These are phyloP conservation scores for Pyrochroa serraticornis DNA, from an alignment of 2,888 invertebrate genomes.

Conservation along the genomic window DNA sequence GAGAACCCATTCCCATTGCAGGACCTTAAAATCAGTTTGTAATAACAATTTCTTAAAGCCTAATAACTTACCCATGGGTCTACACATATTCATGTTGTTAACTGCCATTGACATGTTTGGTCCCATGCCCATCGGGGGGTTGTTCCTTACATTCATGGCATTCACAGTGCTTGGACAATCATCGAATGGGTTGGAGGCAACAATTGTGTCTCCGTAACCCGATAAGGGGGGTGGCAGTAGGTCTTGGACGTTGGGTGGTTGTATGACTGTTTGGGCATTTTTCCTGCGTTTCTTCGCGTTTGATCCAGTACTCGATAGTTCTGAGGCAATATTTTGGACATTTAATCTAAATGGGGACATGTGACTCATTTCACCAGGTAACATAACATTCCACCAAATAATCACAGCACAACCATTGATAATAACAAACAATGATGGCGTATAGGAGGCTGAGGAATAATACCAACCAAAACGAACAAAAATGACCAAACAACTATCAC, in stretches of 20 bases:
- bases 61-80: conserved; percentile 64
- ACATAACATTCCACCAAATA: conserved; percentile 4
- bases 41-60: neutral
- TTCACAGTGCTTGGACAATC: conserved; percentile 72
- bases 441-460: neutral
- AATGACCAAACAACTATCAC: no score
- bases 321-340: conserved; percentile 54
- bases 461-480: no score
- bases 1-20: conserved; percentile 52
- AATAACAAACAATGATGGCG: conserved; percentile 9
- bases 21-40: conserved; percentile 28
- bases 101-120: conserved; percentile 65
- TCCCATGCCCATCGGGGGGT: conserved; percentile 53
- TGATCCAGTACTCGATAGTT: conserved; percentile 75
- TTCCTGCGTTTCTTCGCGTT: conserved; percentile 90
- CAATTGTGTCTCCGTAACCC: conserved; percentile 91
- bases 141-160: conserved; percentile 51
- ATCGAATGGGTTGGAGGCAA: conserved; percentile 94
- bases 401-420: conserved; percentile 1
- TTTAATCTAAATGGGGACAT: conserved; percentile 56
- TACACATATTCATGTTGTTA: conserved; percentile 62
- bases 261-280: conserved; percentile 69
- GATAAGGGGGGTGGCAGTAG: conserved; percentile 85
- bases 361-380: conserved; percentile 51
- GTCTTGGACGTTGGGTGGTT: conserved; percentile 76